A percentile compares a stretch with the other conserved stretches of the same genome.
Evolutionary conservation across 2,113 vertebrate genomes (phyloP).

Genomic region (Xiphophorus hellerii): DNA sequence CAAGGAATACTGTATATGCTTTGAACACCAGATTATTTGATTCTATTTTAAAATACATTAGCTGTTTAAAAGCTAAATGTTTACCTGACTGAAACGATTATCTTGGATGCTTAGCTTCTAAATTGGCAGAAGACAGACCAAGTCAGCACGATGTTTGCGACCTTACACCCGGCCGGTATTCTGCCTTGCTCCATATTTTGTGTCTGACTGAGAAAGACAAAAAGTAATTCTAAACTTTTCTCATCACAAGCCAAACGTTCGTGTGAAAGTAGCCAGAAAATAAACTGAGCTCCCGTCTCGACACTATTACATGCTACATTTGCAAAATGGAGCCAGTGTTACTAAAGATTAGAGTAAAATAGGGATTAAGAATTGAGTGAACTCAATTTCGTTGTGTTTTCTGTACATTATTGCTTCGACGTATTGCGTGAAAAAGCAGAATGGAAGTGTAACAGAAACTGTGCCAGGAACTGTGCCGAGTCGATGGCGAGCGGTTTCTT

Average conservation of each 20-base stretch:
- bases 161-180: not conserved
- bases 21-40: too few relatives aligned
- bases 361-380: conserved; percentile 35
- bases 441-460: conserved; percentile 8
- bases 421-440: conserved; percentile 4
- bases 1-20: too few relatives aligned
- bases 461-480: conserved; percentile 15
- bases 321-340: conserved; percentile 33
- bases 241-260: conserved; percentile 8
- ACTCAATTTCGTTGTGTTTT: conserved; percentile 23
- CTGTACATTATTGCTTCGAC: conserved; percentile 29
- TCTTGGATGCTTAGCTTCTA: too few relatives aligned
- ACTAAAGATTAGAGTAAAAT: conserved; percentile 51
- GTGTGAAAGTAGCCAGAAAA: conserved; percentile 39
- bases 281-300: conserved; percentile 32
- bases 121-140: not conserved
- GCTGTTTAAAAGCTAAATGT: too few relatives aligned
- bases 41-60: too few relatives aligned
- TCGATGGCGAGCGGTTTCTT: conserved; percentile 14
- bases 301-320: conserved; percentile 46
- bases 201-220: not conserved
- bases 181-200: not conserved
- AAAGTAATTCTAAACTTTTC: conserved; percentile 14
- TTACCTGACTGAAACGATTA: too few relatives aligned
- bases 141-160: not conserved